Conservation (phyloP, 1,140 invertebrate species). For the Papilio xuthus region DNA sequence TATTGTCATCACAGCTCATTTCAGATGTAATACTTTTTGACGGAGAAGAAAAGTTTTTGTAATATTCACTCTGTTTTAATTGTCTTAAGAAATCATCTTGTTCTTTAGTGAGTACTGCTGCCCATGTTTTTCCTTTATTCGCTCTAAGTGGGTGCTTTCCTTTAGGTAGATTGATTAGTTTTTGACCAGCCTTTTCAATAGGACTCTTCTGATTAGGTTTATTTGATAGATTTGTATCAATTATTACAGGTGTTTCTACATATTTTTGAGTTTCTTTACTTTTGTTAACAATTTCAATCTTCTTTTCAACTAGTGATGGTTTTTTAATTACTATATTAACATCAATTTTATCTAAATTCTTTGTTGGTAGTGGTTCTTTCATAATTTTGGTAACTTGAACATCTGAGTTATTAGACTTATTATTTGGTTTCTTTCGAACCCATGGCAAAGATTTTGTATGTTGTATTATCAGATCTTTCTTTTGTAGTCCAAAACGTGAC, state of each 20-base stretch:
- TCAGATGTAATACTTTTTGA: constrained; percentile 65
- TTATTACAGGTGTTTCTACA: constrained; percentile 27
- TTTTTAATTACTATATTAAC: constrained; percentile 43
- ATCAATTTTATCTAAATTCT: constrained; percentile 39
- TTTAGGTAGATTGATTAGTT: constrained; percentile 39
- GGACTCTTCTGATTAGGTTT: constrained; percentile 13
- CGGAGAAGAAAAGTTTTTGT: constrained; percentile 69
- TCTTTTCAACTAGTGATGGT: constrained; percentile 31
- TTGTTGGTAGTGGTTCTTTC: constrained; percentile 38
- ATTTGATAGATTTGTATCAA: constrained; percentile 9
- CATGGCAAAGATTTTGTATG: constrained; percentile 73
- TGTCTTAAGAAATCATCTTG: constrained; percentile 73
- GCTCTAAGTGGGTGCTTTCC: constrained; percentile 49
- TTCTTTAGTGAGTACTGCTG: constrained; percentile 71
- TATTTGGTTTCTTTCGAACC: constrained; percentile 52
- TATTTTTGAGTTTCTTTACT: constrained; percentile 38
- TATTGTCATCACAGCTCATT: constrained; percentile 71
- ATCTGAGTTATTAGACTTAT: constrained; percentile 36
- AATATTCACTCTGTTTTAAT: constrained; percentile 73
- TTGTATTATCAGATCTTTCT: constrained; percentile 68
- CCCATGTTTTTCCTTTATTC: constrained; percentile 68
- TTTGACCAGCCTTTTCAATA: constrained; percentile 1
- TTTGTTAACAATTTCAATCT: constrained; percentile 32
- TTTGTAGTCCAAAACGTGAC: constrained; percentile 67
- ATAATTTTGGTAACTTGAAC: constrained; percentile 30